A percentile compares a stretch with the other conserved stretches of the same genome.
These are phyloP conservation scores for Scomber scombrus DNA, from an alignment of 2,113 vertebrate species.

Conservation along the genomic window DNA sequence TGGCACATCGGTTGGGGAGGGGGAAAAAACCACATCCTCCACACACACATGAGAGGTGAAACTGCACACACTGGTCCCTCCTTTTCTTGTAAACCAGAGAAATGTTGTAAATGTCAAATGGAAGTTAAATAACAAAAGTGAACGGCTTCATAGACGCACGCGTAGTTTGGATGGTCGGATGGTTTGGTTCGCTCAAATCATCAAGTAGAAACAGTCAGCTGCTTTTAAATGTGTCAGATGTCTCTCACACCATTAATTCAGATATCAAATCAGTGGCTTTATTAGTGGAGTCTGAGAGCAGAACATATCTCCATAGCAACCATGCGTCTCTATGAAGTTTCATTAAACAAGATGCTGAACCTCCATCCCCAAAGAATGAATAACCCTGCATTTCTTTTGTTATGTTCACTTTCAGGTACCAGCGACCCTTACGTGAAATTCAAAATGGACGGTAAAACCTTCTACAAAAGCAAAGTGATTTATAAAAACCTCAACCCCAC, in stretches of 20 bases:
- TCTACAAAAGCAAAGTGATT: conserved; percentile 97
- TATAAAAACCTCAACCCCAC: conserved; percentile 95
- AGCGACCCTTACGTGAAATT: conserved; percentile 98
- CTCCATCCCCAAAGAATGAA: not conserved
- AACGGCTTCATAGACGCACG: not conserved
- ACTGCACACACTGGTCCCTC: not conserved
- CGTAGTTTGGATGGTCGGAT: not conserved
- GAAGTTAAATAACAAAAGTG: not conserved
- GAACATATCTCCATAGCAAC: not conserved
- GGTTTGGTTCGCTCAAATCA: too few species aligned
- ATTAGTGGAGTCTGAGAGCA: not conserved
- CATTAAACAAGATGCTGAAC: too few species aligned
- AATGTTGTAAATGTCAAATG: not conserved
- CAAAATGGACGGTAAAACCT: conserved; percentile 94
- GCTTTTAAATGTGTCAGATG: not conserved
- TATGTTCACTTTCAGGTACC: conserved; percentile 87
- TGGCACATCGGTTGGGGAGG: conserved; percentile 17
- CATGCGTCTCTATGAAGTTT: not conserved
- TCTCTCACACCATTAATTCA: not conserved
- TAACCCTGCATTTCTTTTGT: not conserved
- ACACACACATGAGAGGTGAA: not conserved
- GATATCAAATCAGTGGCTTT: not conserved
- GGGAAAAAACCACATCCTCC: conserved; percentile 59
- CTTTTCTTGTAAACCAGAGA: conserved; percentile 24
- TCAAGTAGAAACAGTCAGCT: not conserved